Evolutionary conservation across 2,888 invertebrate genomes (phyloP), one percentile per base, ranked within the genome.

Genomic region (Aphodius sticticus): DNA sequence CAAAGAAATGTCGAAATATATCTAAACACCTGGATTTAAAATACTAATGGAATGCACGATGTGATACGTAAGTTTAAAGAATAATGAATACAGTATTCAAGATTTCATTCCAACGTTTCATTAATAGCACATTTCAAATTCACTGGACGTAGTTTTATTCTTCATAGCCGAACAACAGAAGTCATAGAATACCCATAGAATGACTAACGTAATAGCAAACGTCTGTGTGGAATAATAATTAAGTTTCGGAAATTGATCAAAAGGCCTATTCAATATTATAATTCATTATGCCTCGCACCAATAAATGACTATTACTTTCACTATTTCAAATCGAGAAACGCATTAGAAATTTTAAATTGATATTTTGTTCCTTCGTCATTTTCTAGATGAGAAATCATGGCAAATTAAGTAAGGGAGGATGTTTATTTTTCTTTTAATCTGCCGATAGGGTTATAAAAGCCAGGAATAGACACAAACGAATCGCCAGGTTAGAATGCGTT

Each of bases 301-400:
- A 53, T 53, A 53, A 53, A 53, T 53, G 53, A 53, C 53, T 12
- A 53, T 53, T 53, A 53, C 53, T 53, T 53, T 53, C 53, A 53
- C 53, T 53, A 53, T 53, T 53, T 53, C 53, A 53, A 53, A 53
- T 53, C 53, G 53, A 53, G 53, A 53, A 53, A 53, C 53, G 53
- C 53, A 3, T 53, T 53, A 12, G 12, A 3, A 9, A 53, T 53
- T 53, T 53, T 53, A 53, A 53, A 53, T 53, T 53, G 53, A 53
- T 53, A 53, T 53, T 53, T 53, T 5, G 12, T 53, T 53, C 53
- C 53, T 9, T n/a, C 3, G 6, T 53, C 9, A 7, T 53, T 53
- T 53, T 26, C 26, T 26, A 26, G 26, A 26, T 3, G 26, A 26
- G 53, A 53, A 7, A 1, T 9, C 53, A 12, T 53, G 9, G 53